Evolutionary conservation across 1,140 invertebrate species (phyloP).

Genomic region (Atta cephalotes): DNA sequence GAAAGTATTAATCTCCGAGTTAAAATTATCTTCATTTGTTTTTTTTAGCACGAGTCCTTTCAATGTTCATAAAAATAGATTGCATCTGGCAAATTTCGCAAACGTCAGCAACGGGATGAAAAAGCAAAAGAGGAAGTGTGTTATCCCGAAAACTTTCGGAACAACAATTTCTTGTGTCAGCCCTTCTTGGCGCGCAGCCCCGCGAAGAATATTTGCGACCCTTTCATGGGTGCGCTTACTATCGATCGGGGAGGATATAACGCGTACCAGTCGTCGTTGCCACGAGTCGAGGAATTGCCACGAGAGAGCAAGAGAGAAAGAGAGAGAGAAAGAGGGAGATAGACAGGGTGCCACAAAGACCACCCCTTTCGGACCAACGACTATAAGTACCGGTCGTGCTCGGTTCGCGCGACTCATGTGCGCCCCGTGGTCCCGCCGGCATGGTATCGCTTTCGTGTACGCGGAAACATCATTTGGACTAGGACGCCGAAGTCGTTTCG

Average conservation of each 20-base stretch:
- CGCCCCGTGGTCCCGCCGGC: constrained; percentile 60
- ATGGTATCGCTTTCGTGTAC: constrained; percentile 32
- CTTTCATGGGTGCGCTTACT: constrained; percentile 70
- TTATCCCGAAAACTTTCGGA: constrained; percentile 14
- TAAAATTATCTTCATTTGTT: too few species aligned
- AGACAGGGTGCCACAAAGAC: constrained; percentile 66
- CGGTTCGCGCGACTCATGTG: constrained; percentile 65
- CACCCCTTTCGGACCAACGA: constrained; percentile 65
- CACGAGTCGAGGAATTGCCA: constrained; percentile 67
- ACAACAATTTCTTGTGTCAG: constrained; percentile 26
- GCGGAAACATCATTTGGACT: constrained; percentile 9
- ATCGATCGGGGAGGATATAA: constrained; percentile 71
- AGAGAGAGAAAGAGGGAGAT: constrained; percentile 11
- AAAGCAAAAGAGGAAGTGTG: neutral
- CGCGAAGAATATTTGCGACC: constrained; percentile 59
- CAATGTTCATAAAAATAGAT: neutral
- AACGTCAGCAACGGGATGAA: neutral
- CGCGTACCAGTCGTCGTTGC: constrained; percentile 68
- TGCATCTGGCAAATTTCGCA: constrained; percentile 11
- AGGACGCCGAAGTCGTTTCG: constrained; percentile 44
- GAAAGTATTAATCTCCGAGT: neutral
- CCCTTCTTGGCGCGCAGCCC: constrained; percentile 19
- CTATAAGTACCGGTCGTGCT: constrained; percentile 72
- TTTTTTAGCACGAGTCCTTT: neutral
- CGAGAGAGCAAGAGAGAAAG: constrained; percentile 17